Conservation (phyloP, 2,797 vertebrate genomes). For the Hipposideros larvatus region DNA sequence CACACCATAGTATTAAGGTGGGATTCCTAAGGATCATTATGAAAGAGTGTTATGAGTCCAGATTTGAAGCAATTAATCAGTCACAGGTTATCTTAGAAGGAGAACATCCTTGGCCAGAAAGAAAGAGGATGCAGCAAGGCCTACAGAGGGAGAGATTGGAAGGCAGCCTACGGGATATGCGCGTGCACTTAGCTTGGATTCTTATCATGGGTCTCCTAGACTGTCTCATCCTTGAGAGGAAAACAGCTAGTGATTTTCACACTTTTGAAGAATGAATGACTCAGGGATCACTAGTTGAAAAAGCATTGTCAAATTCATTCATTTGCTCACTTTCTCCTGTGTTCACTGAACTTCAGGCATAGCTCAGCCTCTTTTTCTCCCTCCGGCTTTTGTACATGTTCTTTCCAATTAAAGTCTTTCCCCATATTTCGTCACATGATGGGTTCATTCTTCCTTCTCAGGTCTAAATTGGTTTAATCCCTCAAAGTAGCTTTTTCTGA, state of each 20-base stretch:
- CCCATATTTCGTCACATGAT: background rate
- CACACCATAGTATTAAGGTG: background rate
- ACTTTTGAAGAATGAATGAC: background rate
- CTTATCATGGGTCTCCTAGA: background rate
- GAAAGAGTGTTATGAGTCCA: background rate
- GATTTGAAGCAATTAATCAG: background rate
- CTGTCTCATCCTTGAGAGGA: background rate
- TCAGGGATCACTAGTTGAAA: background rate
- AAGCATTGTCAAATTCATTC: too few species aligned
- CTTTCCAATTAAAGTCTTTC: background rate
- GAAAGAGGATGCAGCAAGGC: background rate
- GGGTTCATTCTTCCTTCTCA: background rate
- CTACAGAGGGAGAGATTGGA: background rate
- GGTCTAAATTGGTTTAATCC: background rate
- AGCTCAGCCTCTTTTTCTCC: background rate
- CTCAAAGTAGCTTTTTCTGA: background rate
- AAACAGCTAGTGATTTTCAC: background rate
- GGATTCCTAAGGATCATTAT: background rate
- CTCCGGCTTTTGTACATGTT: background rate
- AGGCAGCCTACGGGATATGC: background rate
- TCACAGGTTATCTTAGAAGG: background rate
- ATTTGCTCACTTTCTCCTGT: background rate
- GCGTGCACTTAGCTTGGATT: background rate
- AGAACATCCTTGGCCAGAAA: background rate
- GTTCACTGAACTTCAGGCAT: background rate